Evolutionary conservation across 2,113 vertebrate species (phyloP).

Genomic region (Larimichthys polyactis): DNA sequence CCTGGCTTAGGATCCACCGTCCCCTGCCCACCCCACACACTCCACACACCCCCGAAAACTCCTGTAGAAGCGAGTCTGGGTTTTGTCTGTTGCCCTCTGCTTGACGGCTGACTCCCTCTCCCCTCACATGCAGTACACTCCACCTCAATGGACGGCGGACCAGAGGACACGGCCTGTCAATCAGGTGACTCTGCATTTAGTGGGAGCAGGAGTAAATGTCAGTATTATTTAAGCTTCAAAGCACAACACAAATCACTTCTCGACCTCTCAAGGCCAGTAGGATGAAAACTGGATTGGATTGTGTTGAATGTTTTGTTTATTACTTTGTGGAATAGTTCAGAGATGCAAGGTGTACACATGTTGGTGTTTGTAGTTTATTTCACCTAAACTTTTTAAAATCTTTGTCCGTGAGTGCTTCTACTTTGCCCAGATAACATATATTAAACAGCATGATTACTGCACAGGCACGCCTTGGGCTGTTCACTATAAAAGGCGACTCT

Average conservation of each 20-base stretch:
- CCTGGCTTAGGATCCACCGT: conserved; percentile 11
- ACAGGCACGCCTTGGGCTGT: too few relatives aligned
- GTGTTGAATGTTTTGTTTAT: not conserved
- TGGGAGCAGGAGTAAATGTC: conserved; percentile 4
- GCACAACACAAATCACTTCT: not conserved
- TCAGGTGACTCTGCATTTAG: conserved; percentile 74
- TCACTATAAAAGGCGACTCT: too few relatives aligned
- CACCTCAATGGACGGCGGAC: conserved; percentile 76
- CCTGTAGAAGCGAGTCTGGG: not conserved
- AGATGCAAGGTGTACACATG: not conserved
- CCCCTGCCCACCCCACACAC: not conserved
- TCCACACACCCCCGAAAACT: not conserved
- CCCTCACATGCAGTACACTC: conserved; percentile 69
- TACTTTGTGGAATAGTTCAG: not conserved
- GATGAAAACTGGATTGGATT: not conserved
- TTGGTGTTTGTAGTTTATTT: too few relatives aligned
- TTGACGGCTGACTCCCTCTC: conserved; percentile 45
- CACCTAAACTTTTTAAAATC: too few relatives aligned
- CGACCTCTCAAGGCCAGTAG: not conserved
- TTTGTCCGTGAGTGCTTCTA: too few relatives aligned
- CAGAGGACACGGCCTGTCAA: conserved; percentile 77
- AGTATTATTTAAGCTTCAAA: not conserved
- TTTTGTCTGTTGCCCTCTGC: conserved; percentile 35
- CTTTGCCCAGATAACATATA: too few relatives aligned
- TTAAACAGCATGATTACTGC: too few relatives aligned